Conservation (phyloP, 1,140 invertebrate genomes). For the Lerema accius region DNA sequence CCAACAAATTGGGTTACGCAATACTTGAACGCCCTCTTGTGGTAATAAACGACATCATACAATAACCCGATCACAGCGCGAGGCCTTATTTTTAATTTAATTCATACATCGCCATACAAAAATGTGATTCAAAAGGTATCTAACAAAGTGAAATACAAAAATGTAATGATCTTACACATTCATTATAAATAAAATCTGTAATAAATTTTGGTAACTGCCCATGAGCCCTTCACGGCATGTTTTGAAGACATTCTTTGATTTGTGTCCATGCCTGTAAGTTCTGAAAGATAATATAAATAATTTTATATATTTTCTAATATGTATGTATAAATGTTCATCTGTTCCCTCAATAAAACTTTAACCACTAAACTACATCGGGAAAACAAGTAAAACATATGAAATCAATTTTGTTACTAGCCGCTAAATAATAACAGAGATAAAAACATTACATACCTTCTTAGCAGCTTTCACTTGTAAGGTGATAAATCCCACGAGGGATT, state of each 20-base stretch:
- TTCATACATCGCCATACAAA: constrained; percentile 25
- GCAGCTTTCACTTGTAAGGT: constrained; percentile 91
- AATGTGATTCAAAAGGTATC: constrained; percentile 28
- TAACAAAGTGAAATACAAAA: constrained; percentile 48
- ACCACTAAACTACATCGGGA: too few species aligned
- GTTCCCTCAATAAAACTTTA: too few species aligned
- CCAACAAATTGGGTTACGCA: too few species aligned
- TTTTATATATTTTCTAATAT: too few species aligned
- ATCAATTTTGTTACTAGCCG: too few species aligned
- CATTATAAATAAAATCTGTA: constrained; percentile 38
- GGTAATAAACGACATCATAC: too few species aligned
- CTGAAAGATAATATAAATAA: too few species aligned
- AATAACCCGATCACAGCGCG: background rate
- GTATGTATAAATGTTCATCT: too few species aligned
- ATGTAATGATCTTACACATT: constrained; percentile 34
- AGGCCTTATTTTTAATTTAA: constrained; percentile 9
- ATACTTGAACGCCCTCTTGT: too few species aligned
- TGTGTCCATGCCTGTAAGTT: constrained; percentile 89
- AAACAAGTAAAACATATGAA: too few species aligned
- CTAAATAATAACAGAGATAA: constrained; percentile 19
- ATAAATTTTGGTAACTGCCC: constrained; percentile 49
- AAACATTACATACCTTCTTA: constrained; percentile 86
- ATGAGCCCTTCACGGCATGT: constrained; percentile 83
- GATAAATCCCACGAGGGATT: constrained; percentile 90
- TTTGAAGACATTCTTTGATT: constrained; percentile 88